Conservation (phyloP, 2,888 invertebrate species). For the Dryadula phaetusa region DNA sequence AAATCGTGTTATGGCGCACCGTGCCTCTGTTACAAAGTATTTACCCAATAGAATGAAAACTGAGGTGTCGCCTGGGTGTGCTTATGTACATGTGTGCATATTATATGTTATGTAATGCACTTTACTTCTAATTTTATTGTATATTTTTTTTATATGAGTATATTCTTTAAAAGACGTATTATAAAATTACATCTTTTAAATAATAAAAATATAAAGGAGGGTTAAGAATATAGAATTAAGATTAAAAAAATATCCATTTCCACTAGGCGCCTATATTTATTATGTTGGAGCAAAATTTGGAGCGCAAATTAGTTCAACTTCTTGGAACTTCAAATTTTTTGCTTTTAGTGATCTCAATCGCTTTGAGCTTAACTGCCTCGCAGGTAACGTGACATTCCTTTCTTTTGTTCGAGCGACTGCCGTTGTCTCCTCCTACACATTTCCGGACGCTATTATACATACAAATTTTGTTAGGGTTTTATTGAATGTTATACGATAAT, state of each 20-base stretch:
- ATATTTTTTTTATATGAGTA: not conserved
- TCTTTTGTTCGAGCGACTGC: slow-evolving; percentile 64
- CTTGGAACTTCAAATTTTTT: slow-evolving; percentile 34
- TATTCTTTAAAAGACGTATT: too few species aligned
- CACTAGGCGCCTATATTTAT: slow-evolving; percentile 36
- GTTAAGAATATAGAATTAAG: not conserved
- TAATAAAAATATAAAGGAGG: too few species aligned
- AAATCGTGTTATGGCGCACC: slow-evolving; percentile 1
- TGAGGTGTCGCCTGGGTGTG: not conserved
- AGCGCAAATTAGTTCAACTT: slow-evolving; percentile 27
- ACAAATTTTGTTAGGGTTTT: slow-evolving; percentile 54
- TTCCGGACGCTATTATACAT: slow-evolving; percentile 65
- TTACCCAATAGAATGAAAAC: slow-evolving; percentile 4
- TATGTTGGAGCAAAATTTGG: slow-evolving; percentile 23
- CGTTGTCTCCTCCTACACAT: slow-evolving; percentile 67
- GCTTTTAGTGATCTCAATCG: slow-evolving; percentile 41
- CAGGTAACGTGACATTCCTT: slow-evolving; percentile 75
- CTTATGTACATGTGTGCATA: not conserved
- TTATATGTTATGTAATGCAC: not conserved
- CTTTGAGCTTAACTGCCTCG: slow-evolving; percentile 43
- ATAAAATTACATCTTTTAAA: not conserved
- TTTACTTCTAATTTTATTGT: not conserved
- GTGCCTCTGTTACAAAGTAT: not conserved
- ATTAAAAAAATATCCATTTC: not conserved
- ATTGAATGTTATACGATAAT: slow-evolving; percentile 39